phyloP scores from a whole-genome alignment of 2,797 vertebrate genomes.

The Danio aesculapii region DNA sequence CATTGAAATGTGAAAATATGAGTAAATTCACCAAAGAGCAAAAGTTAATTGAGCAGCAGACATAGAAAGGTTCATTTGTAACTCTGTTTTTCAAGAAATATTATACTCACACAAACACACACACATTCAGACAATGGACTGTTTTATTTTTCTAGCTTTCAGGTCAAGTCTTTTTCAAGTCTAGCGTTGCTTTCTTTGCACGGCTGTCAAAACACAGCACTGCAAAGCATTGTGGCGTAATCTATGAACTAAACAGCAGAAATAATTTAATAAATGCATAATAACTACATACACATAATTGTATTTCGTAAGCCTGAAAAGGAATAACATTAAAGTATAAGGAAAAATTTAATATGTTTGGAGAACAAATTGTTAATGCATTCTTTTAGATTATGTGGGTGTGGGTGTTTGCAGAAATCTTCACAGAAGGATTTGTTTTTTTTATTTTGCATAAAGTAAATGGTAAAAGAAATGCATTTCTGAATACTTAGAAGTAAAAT shows the following conservation, averaged over 20 bases:
- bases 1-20: neutral
- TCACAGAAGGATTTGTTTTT: neutral
- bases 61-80: neutral
- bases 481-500: neutral
- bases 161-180: constrained; percentile 10
- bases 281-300: neutral
- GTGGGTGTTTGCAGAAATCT: constrained; percentile 4
- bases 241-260: constrained; percentile 30
- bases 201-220: constrained; percentile 15
- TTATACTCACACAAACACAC: neutral
- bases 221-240: constrained; percentile 26
- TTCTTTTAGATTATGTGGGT: constrained; percentile 21
- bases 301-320: constrained; percentile 1
- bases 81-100: neutral
- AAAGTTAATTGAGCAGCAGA: neutral
- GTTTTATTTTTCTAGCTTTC: constrained; percentile 7
- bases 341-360: neutral
- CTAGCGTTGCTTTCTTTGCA: constrained; percentile 6
- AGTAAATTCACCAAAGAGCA: neutral
- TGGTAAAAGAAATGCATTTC: neutral
- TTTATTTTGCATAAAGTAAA: constrained; percentile 6
- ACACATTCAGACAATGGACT: neutral
- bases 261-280: constrained; percentile 23
- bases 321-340: constrained; percentile 23
- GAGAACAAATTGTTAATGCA: constrained; percentile 8